These are phyloP conservation scores for Galerucella nymphaeae DNA, from an alignment of 2,888 invertebrate species.

Conservation along the genomic window DNA sequence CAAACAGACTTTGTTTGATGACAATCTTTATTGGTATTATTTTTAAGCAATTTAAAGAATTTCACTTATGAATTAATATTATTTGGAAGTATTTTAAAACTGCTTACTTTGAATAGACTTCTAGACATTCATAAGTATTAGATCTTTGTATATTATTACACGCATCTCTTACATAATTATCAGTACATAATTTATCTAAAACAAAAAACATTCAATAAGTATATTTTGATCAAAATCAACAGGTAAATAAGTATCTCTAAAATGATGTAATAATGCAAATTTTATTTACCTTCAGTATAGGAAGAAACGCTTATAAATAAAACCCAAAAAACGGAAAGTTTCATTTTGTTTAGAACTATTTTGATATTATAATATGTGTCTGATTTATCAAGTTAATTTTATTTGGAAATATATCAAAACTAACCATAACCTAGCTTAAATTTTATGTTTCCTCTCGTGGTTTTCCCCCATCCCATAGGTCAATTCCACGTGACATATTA, in stretches of 20 bases:
- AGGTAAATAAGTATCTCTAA: neutral
- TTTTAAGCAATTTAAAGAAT: no score
- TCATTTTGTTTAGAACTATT: neutral
- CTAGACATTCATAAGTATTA: slow-evolving; percentile 47
- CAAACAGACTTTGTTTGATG: no score
- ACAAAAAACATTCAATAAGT: slow-evolving; percentile 24
- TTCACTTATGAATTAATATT: no score
- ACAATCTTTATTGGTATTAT: no score
- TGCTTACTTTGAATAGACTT: slow-evolving; percentile 48
- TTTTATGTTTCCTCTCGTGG: no score
- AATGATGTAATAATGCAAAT: neutral
- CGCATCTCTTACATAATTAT: slow-evolving; percentile 42
- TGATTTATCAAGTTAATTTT: neutral
- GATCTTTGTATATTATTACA: slow-evolving; percentile 53
- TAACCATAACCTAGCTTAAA: no score
- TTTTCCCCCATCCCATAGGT: no score
- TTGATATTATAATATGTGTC: neutral
- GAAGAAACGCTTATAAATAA: slow-evolving; percentile 3
- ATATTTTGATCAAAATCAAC: neutral
- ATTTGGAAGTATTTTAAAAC: no score
- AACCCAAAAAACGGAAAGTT: neutral
- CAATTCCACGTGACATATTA: no score
- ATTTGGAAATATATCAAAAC: neutral
- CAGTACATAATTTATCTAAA: slow-evolving; percentile 54
- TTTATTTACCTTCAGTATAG: neutral